Evolutionary conservation across 64 coral and sea anemone genomes (phyloP), one percentile per base, ranked within the genome.

Genomic region (Hydrozoanthus tunicans): DNA sequence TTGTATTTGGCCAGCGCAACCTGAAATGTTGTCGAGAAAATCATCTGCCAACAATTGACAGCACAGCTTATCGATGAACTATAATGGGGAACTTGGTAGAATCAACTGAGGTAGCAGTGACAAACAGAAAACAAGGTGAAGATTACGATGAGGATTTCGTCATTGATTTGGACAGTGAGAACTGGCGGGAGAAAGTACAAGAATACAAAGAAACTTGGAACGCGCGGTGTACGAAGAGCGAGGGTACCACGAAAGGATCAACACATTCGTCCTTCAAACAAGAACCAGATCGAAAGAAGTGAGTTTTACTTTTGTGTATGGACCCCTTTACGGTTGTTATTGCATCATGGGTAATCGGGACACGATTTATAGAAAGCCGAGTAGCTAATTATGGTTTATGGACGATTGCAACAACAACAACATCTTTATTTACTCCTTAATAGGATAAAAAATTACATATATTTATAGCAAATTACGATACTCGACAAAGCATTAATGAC

Each of bases 151-250:
- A 58, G 20, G 79, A 81, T 61, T 55, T 53, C n/a, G 80, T 65
- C 51, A 82, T 82, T 26, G 80, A 82, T 82, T 15, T 82, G 59
- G 80, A 82, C 26, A 82, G 26, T 27, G 59, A 82, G 59, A 32
- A 82, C 59, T 82, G 80, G 80, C 80, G 80, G 7, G 59, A 82
- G 26, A 82, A 82, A 63, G 60, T 82, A 51, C 23, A 64, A 51
- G 61, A 82, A 13, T 82, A 53, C 60, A 64, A 82, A 51, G 10
- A 53, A 4, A 52, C 10, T 63, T 82, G 80, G 80, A 64, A 82
- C 26, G 80, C 20, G 14, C 3, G 24, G 11, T 60, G 59, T 61
- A 27, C 79, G 12, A 82, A 51, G 5, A 59, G 25, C 51, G 80
- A 82, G 51, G 6, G 12, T 65, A 26, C 59, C 5, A 59, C 9